These are phyloP conservation scores for Leptura quadrifasciata DNA, from an alignment of 2,888 invertebrate species.

Conservation along the genomic window DNA sequence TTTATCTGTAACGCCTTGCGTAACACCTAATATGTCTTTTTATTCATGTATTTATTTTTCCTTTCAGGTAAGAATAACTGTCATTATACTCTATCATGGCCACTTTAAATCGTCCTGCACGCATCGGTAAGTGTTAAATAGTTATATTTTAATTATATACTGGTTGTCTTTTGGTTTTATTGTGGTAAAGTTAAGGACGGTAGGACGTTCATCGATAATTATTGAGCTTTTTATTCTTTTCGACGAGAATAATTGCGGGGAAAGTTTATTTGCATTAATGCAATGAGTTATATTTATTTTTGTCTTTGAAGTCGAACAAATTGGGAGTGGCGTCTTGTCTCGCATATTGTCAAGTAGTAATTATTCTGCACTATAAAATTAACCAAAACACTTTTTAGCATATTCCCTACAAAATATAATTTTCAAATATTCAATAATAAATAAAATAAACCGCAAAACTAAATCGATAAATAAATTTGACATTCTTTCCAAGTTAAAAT, in stretches of 20 bases:
- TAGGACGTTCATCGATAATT: background rate
- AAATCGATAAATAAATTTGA: too few species aligned
- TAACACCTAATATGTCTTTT: conserved; percentile 1
- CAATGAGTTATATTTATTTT: too few species aligned
- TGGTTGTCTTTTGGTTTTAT: background rate
- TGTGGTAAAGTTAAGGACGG: background rate
- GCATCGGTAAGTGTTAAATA: conserved; percentile 1
- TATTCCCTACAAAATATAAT: too few species aligned
- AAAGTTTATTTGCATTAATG: too few species aligned
- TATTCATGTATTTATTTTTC: conserved; percentile 6
- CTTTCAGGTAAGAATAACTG: conserved; percentile 5
- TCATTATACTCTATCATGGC: background rate
- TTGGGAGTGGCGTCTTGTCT: too few species aligned
- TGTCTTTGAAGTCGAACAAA: too few species aligned
- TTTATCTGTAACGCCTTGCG: background rate
- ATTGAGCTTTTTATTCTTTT: background rate
- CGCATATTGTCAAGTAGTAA: too few species aligned
- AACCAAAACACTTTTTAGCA: too few species aligned
- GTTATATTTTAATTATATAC: background rate
- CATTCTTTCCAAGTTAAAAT: too few species aligned
- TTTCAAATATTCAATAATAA: too few species aligned
- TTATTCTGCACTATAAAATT: too few species aligned
- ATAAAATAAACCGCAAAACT: too few species aligned
- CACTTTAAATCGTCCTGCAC: background rate
- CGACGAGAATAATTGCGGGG: background rate